Evolutionary conservation across 2,113 vertebrate species (phyloP), one percentile per base, ranked within the genome.

Genomic region (Aphyosemion australe): DNA sequence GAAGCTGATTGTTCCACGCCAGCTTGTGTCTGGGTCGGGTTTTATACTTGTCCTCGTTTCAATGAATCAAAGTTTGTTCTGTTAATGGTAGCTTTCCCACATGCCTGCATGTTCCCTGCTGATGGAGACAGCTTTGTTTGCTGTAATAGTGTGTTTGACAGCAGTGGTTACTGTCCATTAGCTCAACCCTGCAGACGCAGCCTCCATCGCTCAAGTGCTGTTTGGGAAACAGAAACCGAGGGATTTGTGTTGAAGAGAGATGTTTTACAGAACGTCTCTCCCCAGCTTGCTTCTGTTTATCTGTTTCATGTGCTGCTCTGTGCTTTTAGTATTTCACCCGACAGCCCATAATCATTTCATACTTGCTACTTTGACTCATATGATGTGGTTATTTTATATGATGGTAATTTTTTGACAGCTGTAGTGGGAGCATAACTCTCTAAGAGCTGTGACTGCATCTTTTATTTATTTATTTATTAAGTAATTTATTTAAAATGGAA

Each of bases 91-190:
- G 56, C 37, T 50, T n/a, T 51, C 50, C 52, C 31, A 60, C 76
- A 57, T 26, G 66, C 34, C 21, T 48, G 52, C 50, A 60, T 32
- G 21, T 64, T 51, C 69, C 56, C 39, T 45, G 12, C 31, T 26
- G 71, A 26, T n/a, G 18, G 34, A 60, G 48, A 48, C 13, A 20
- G 42, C 64, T 82, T 56, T 80, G 76, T 82, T 74, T 73, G 68
- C 67, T 80, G 49, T 72, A 68, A 79, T 67, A 50, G 21, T 56
- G 58, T 79, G 79, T 72, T 71, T 69, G 80, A 79, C 80, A 78
- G 72, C 77, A 64, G 75, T 71, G 69, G 51, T 78, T 77, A 52
- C 74, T 62, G 57, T 78, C 84, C 76, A 76, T 84, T 78, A 78
- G 63, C 34, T 46, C 47, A 60, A 59, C 43, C 65, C 76, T 42